Conservation (phyloP, 1,140 invertebrate species). For the Apis cerana region DNA sequence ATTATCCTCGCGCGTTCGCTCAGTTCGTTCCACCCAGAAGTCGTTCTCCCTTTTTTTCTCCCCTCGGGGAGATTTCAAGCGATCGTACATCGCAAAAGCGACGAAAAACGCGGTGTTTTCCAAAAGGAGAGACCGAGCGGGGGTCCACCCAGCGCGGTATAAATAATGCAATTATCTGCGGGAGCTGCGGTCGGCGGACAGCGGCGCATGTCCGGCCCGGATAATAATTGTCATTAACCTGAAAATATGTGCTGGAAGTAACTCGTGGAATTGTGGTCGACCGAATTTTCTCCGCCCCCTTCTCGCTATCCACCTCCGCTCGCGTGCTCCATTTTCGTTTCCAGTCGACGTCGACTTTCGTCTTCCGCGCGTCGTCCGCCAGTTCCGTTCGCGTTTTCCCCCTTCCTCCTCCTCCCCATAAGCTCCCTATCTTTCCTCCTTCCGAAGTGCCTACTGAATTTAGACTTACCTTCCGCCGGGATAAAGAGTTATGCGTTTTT, state of each 20-base stretch:
- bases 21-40: not conserved
- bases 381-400: constrained; percentile 32
- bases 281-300: constrained; percentile 9
- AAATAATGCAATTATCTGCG: constrained; percentile 67
- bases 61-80: not conserved
- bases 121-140: not conserved
- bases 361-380: constrained; percentile 30
- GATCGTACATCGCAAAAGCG: not conserved
- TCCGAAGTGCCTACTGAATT: constrained; percentile 44
- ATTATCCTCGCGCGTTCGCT: not conserved
- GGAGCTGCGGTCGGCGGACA: constrained; percentile 22
- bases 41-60: no score
- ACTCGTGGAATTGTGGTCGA: constrained; percentile 57
- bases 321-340: constrained; percentile 13
- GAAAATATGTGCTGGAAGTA: constrained; percentile 72
- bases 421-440: constrained; percentile 58
- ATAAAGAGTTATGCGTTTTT: constrained; percentile 62
- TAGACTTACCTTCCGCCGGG: constrained; percentile 29
- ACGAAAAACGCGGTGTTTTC: constrained; percentile 22
- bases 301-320: not conserved
- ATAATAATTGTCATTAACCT: constrained; percentile 73
- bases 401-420: constrained; percentile 15
- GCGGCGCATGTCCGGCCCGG: constrained; percentile 54
- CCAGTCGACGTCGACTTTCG: constrained; percentile 21
- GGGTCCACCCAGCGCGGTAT: not conserved